Conservation (phyloP, 2,113 vertebrate species). For the Rynchops niger region DNA sequence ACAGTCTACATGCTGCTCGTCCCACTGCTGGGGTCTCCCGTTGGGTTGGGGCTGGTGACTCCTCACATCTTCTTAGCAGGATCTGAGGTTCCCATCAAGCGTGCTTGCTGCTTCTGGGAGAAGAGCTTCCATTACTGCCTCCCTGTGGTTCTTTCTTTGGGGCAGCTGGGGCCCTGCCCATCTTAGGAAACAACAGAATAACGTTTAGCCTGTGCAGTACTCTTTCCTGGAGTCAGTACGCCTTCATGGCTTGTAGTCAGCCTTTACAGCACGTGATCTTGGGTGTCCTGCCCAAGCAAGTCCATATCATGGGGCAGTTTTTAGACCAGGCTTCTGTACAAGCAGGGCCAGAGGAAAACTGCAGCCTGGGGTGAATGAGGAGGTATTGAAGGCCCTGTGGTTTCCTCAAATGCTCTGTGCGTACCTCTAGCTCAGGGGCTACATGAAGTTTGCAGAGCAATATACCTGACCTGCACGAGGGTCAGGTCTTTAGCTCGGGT, state of each 20-base stretch:
- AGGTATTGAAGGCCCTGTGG: background rate
- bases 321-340: background rate
- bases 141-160: background rate
- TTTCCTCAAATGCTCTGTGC: background rate
- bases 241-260: background rate
- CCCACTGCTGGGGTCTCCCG: background rate
- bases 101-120: background rate
- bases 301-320: background rate
- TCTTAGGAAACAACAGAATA: background rate
- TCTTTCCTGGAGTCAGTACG: too few species aligned
- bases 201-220: background rate
- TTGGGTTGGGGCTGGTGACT: background rate
- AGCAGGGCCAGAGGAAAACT: background rate
- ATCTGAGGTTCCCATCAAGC: background rate
- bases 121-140: background rate
- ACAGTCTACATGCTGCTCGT: background rate
- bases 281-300: background rate
- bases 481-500: background rate
- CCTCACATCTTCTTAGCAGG: background rate
- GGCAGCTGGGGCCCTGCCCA: background rate
- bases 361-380: background rate
- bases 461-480: background rate
- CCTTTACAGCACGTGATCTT: background rate
- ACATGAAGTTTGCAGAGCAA: background rate
- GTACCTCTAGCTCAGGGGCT: background rate